Percentiles rank a stretch among this genome's conserved stretches.
Conservation (phyloP, 1,140 invertebrate genomes). For the Chrysomallon squamiferum region DNA sequence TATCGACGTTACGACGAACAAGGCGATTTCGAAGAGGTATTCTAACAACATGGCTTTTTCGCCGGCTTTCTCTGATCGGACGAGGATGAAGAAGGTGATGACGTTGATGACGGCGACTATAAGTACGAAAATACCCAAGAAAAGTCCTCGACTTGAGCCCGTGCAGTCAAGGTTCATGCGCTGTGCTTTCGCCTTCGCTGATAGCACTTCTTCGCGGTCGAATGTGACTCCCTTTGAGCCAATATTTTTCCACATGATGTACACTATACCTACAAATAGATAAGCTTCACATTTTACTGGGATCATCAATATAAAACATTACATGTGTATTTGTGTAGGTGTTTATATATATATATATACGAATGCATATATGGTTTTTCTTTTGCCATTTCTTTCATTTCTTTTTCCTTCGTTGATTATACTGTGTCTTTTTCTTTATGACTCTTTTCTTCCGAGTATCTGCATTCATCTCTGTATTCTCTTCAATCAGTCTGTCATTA, state of each 20-base stretch:
- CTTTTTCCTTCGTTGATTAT: no score
- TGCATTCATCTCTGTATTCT: no score
- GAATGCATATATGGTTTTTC: no score
- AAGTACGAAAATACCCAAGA: conserved; percentile 83
- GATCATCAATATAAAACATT: no score
- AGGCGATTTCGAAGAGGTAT: conserved; percentile 31
- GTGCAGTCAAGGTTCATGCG: conserved; percentile 71
- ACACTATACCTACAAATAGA: conserved; percentile 9
- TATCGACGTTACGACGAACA: conserved; percentile 31
- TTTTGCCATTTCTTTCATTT: no score
- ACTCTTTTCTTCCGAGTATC: no score
- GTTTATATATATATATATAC: no score
- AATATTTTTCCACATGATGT: conserved; percentile 31
- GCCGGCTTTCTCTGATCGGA: conserved; percentile 16
- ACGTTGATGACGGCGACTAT: conserved; percentile 93
- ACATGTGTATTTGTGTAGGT: no score
- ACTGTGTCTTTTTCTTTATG: no score
- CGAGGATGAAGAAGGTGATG: conserved; percentile 87
- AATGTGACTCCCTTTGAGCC: neutral
- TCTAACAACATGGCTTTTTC: conserved; percentile 33
- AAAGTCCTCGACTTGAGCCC: conserved; percentile 85
- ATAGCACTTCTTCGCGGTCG: conserved; percentile 3
- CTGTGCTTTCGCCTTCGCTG: conserved; percentile 23
- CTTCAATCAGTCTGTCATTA: no score
- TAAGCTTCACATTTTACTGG: no score